Evolutionary conservation across 2,113 vertebrate genomes (phyloP), one percentile per base, ranked within the genome.

Genomic region (Xenopus borealis): DNA sequence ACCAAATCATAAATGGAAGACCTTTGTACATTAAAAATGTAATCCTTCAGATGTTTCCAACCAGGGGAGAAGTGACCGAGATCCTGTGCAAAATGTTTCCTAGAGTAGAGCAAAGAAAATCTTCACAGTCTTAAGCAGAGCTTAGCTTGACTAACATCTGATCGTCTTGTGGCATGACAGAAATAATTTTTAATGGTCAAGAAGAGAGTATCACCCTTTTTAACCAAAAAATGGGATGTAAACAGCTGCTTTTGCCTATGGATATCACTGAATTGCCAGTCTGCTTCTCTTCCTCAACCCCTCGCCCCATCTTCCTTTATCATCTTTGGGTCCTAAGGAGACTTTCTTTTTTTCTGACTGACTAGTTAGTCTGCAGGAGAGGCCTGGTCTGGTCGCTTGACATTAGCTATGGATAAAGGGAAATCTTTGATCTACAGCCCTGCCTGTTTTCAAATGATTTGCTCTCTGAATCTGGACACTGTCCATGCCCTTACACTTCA

Each of bases 391-490:
- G 81, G 82, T 85, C 81, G 80, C 80, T 85, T 91, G 90, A 90
- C 91, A 86, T 87, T 84, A 84, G 75, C 83, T 85, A 80, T 78
- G 81, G 85, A 78, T 87, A 87, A 86, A 91, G 91, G 87, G 86
- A 90, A 88, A 88, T 94, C 92, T 92, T 96, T 97, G 95, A 96
- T 98, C 92, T 94, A 85, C 84, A 84, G 64, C 90, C 90, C 79
- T 86, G 93, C 90, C 91, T 91, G 92, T 90, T 94, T 91, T 87
- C 86, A 89, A 87, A 85, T 93, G 94, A 96, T 95, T 95, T 95
- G 89, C 91, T 94, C 91, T 83, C 87, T 86, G 92, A 91, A 84
- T 87, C 91, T 91, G 90, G 93, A 95, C 91, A 89, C 90, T 95
- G 78, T 94, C 93, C 92, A 92, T 94, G 89, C 88, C 91, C 88